These are phyloP conservation scores for Steromphala cineraria DNA, from an alignment of 2,888 invertebrate genomes.

Conservation along the genomic window DNA sequence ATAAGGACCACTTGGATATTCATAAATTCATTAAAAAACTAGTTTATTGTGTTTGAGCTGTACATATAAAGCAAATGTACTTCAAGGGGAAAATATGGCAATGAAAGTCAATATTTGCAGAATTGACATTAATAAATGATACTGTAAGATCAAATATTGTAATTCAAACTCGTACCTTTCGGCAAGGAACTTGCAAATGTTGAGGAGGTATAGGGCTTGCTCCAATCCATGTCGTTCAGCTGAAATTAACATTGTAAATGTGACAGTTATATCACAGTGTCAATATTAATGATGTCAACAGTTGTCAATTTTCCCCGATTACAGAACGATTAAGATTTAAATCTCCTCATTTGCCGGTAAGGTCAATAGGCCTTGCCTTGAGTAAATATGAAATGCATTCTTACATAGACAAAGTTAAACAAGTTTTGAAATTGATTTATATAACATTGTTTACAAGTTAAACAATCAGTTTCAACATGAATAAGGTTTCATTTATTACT, in stretches of 20 bases:
- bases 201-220: constrained; percentile 31
- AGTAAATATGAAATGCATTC: neutral
- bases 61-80: neutral
- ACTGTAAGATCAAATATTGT: neutral
- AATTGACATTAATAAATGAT: too few relatives aligned
- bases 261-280: too few relatives aligned
- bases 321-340: too few relatives aligned
- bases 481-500: too few relatives aligned
- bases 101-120: too few relatives aligned
- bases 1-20: neutral
- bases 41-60: neutral
- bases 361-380: too few relatives aligned
- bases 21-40: neutral
- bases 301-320: too few relatives aligned
- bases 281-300: too few relatives aligned
- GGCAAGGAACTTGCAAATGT: constrained; percentile 28
- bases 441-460: too few relatives aligned
- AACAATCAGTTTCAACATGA: too few relatives aligned
- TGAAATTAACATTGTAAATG: constrained; percentile 15
- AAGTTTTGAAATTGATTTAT: too few relatives aligned
- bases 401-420: neutral
- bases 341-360: too few relatives aligned
- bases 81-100: neutral
- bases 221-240: constrained; percentile 35
- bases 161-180: constrained; percentile 32